Conservation (phyloP, 2,113 vertebrate species). For the Pantherophis guttatus region DNA sequence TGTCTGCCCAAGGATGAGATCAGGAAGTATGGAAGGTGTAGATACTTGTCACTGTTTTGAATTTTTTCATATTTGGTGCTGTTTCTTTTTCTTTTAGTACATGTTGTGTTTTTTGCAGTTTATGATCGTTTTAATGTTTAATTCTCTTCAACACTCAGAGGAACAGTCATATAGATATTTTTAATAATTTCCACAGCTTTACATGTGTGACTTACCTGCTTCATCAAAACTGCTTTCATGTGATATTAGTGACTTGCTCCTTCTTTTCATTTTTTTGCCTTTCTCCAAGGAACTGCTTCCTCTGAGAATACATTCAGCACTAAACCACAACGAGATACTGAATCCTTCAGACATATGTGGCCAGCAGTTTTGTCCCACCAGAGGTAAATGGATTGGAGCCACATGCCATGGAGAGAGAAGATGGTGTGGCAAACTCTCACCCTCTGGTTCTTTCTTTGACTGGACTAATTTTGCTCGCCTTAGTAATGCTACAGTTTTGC, state of each 20-base stretch:
- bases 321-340: constrained; percentile 89
- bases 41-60: not conserved
- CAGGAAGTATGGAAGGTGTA: not conserved
- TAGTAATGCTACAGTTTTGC: constrained; percentile 60
- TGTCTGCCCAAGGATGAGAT: not conserved
- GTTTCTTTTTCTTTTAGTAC: not conserved
- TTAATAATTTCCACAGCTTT: not conserved
- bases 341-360: constrained; percentile 95
- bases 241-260: constrained; percentile 48
- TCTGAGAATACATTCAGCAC: constrained; percentile 63
- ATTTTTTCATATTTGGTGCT: not conserved
- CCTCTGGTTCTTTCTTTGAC: constrained; percentile 71
- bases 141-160: not conserved
- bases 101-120: not conserved
- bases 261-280: constrained; percentile 70
- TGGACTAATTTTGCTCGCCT: constrained; percentile 75
- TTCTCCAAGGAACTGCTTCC: constrained; percentile 56
- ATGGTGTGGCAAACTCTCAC: constrained; percentile 68
- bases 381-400: constrained; percentile 86
- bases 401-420: constrained; percentile 89
- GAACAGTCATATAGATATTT: not conserved
- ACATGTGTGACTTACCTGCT: constrained; percentile 62
- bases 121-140: not conserved
- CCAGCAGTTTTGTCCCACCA: constrained; percentile 96
- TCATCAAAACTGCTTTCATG: constrained; percentile 68